Conservation (phyloP, 2,888 invertebrate species). For the Exocentrus adspersus region DNA sequence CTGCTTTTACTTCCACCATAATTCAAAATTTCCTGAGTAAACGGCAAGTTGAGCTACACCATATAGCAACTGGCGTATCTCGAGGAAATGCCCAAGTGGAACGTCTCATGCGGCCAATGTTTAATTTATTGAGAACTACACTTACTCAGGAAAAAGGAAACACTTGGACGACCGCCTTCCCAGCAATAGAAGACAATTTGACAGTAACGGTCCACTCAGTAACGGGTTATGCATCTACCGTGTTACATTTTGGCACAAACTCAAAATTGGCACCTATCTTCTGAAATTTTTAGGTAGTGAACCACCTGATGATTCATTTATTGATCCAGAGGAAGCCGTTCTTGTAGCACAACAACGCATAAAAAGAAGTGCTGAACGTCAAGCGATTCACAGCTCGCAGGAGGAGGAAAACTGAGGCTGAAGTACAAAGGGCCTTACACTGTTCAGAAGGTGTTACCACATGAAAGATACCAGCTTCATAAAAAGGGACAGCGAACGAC, state of each 20-base stretch:
- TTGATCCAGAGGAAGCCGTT: too few species aligned
- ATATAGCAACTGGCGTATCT: conserved; percentile 36
- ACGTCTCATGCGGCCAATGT: conserved; percentile 34
- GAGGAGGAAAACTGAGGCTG: too few species aligned
- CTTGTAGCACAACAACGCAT: too few species aligned
- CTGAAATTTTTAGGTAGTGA: too few species aligned
- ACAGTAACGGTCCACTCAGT: conserved; percentile 31
- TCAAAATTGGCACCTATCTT: conserved; percentile 36
- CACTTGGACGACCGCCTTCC: conserved; percentile 5
- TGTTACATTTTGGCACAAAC: conserved; percentile 37
- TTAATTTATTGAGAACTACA: conserved; percentile 32
- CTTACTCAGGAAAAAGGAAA: conserved; percentile 26
- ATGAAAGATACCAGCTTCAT: too few species aligned
- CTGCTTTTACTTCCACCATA: conserved; percentile 29
- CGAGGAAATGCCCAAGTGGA: conserved; percentile 35
- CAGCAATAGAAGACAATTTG: conserved; percentile 19
- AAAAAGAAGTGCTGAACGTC: too few species aligned
- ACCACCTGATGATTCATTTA: too few species aligned
- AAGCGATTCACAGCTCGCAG: too few species aligned
- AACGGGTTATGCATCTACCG: conserved; percentile 25
- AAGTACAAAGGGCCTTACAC: too few species aligned
- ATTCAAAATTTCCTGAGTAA: conserved; percentile 33
- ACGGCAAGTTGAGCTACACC: conserved; percentile 27
- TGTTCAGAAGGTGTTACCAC: too few species aligned
- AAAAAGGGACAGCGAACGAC: too few species aligned